phyloP scores from a whole-genome alignment of 2,113 vertebrate genomes.

The Gobius niger region DNA sequence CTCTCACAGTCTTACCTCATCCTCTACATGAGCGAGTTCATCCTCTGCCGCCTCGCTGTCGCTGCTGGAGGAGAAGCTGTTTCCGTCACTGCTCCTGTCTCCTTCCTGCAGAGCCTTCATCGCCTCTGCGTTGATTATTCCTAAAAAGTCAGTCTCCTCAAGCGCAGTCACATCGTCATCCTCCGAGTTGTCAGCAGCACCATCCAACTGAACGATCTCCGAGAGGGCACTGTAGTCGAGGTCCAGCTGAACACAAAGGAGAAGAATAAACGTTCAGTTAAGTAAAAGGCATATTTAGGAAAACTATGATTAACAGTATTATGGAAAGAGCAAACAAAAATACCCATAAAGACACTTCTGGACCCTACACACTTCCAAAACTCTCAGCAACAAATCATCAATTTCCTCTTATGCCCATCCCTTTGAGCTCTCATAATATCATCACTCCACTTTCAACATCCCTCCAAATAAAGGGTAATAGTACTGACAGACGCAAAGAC shows the following conservation, averaged over 20 bases:
- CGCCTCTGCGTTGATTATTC: slow-evolving; percentile 82
- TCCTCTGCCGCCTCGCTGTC: slow-evolving; percentile 78
- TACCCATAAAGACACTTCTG: too few species aligned
- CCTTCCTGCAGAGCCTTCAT: slow-evolving; percentile 83
- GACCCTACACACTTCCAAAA: too few species aligned
- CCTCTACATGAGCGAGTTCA: slow-evolving; percentile 75
- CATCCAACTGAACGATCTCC: slow-evolving; percentile 89
- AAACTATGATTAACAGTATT: too few species aligned
- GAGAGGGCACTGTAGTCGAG: slow-evolving; percentile 65
- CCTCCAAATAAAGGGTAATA: too few species aligned
- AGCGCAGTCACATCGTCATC: slow-evolving; percentile 65
- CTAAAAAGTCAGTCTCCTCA: slow-evolving; percentile 84
- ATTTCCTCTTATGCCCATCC: too few species aligned
- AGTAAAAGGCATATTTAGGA: too few species aligned
- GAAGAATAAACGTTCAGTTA: neutral
- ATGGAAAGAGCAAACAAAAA: too few species aligned
- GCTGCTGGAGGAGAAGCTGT: slow-evolving; percentile 73
- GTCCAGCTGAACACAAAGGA: slow-evolving; percentile 42
- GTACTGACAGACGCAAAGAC: too few species aligned
- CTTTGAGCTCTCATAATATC: too few species aligned
- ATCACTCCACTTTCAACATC: too few species aligned
- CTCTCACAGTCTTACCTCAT: slow-evolving; percentile 51
- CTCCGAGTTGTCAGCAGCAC: slow-evolving; percentile 82
- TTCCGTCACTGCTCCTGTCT: slow-evolving; percentile 74
- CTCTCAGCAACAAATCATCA: too few species aligned